phyloP scores from a whole-genome alignment of 2,113 vertebrate species.

The Bubo scandiacus region DNA sequence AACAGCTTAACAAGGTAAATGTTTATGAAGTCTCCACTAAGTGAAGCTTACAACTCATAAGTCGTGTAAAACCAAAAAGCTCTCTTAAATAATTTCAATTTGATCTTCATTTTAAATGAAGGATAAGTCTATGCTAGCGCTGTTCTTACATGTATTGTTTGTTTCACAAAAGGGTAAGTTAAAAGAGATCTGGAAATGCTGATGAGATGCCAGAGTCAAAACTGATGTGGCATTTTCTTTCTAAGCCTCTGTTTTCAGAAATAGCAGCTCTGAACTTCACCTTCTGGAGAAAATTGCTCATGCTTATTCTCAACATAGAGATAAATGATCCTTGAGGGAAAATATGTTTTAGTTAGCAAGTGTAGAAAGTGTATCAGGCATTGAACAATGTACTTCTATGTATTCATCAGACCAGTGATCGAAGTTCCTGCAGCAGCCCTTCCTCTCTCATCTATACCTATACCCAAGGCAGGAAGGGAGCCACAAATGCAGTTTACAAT shows the following conservation, averaged over 20 bases:
- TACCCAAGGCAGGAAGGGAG: background rate
- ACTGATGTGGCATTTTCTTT: conserved; percentile 19
- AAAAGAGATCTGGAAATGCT: conserved; percentile 17
- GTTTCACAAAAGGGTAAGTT: conserved; percentile 38
- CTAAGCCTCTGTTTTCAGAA: conserved; percentile 6
- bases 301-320: background rate
- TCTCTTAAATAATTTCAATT: background rate
- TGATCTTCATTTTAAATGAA: background rate
- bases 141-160: background rate
- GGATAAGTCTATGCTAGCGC: background rate
- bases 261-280: conserved; percentile 38
- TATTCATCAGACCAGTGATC: background rate
- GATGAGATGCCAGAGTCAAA: background rate
- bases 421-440: background rate
- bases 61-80: background rate
- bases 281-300: conserved; percentile 10
- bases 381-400: background rate
- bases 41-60: background rate
- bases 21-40: background rate
- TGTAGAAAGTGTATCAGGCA: background rate
- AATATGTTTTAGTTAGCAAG: background rate
- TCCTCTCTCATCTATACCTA: background rate
- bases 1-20: background rate
- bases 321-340: background rate
- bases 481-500: background rate